phyloP scores from a whole-genome alignment of 1,140 invertebrate species.

The Neodiprion lecontei region DNA sequence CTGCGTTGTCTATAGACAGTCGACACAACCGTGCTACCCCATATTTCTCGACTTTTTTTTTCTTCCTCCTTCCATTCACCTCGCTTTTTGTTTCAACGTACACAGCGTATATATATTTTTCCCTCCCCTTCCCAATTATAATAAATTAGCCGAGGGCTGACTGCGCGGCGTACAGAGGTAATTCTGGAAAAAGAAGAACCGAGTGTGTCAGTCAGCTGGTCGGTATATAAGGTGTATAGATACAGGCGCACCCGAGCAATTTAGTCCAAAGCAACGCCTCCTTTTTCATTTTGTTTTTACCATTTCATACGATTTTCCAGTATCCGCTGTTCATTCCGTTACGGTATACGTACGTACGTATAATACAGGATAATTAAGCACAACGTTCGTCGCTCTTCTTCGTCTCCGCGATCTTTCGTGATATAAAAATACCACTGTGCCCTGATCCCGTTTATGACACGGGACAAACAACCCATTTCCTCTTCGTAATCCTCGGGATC shows the following conservation, averaged over 20 bases:
- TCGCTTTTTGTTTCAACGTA: not conserved
- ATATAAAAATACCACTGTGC: slow-evolving; percentile 34
- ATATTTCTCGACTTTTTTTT: not conserved
- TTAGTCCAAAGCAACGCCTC: no score
- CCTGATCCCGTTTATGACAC: slow-evolving; percentile 37
- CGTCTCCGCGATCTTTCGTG: not conserved
- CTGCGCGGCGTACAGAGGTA: not conserved
- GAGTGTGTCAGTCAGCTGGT: not conserved
- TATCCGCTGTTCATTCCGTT: no score
- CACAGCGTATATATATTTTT: not conserved
- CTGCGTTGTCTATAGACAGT: no score
- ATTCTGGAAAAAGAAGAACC: no score
- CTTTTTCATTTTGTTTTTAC: no score
- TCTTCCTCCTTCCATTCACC: not conserved
- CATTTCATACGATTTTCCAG: no score
- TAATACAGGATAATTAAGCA: not conserved
- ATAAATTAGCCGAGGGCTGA: not conserved
- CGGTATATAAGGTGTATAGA: not conserved
- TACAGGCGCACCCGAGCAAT: no score
- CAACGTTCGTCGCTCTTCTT: no score
- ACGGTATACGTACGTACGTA: not conserved
- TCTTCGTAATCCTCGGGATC: slow-evolving; percentile 11
- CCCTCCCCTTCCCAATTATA: not conserved
- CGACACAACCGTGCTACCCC: no score
- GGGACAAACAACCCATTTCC: slow-evolving; percentile 27